Evolutionary conservation across 2,113 vertebrate species (phyloP).

Genomic region (Grallaria varia): DNA sequence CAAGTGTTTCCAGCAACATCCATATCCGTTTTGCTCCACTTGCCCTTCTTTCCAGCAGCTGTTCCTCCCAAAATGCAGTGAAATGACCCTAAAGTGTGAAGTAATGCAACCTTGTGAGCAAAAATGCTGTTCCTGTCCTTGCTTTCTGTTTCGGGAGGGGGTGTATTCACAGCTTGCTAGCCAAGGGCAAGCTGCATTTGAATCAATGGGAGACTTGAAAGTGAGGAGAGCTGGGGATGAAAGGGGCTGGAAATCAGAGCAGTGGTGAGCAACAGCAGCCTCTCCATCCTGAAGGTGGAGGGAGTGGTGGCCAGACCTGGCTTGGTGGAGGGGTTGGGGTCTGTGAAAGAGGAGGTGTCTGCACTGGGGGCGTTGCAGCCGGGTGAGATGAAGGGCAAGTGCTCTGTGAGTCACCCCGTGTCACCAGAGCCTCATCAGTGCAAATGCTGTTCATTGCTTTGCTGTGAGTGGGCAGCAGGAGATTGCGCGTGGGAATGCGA

Average conservation of each 20-base stretch:
- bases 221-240: not conserved
- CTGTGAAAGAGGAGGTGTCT: not conserved
- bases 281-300: not conserved
- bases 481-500: not conserved
- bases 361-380: not conserved
- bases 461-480: not conserved
- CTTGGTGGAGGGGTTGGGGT: not conserved
- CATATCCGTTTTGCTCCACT: not conserved
- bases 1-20: not conserved
- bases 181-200: not conserved
- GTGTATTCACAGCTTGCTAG: not conserved
- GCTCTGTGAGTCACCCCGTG: rapidly evolving
- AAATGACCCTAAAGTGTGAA: not conserved
- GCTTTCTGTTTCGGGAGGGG: not conserved
- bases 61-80: not conserved
- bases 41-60: not conserved
- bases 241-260: not conserved
- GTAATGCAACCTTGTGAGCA: not conserved
- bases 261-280: not conserved
- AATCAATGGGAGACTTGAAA: not conserved
- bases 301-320: not conserved
- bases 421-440: not conserved
- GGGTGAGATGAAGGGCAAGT: not conserved
- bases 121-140: not conserved
- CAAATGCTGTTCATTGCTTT: not conserved